A percentile compares a stretch with the other conserved stretches of the same genome.
Evolutionary conservation across 2,888 invertebrate species (phyloP).

Genomic region (Timema podura): DNA sequence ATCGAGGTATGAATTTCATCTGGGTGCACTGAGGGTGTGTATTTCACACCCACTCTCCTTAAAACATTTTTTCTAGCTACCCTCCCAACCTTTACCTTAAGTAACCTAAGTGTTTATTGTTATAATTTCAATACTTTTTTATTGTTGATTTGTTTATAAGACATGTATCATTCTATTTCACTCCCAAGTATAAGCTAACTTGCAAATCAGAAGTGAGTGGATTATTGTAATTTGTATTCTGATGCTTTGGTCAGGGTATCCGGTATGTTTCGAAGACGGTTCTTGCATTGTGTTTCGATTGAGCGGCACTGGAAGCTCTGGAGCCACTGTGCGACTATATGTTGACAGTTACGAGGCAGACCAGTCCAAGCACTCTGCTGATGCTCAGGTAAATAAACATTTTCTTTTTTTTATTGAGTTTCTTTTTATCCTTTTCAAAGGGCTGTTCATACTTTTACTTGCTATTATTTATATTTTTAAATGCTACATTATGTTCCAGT

Average conservation of each 20-base stretch:
- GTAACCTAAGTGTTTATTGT: too few species aligned
- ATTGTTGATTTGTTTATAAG: too few species aligned
- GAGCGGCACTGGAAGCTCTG: conserved; percentile 97
- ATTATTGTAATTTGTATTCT: too few species aligned
- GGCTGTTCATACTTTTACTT: not conserved
- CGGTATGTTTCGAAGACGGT: conserved; percentile 92
- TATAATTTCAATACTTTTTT: too few species aligned
- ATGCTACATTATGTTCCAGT: not conserved
- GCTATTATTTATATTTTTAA: not conserved
- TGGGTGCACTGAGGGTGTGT: too few species aligned
- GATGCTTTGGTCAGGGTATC: conserved; percentile 63
- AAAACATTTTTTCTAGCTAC: too few species aligned
- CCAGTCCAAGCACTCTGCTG: conserved; percentile 50
- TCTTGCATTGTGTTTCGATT: conserved; percentile 90
- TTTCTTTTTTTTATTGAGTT: not conserved
- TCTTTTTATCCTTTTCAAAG: not conserved
- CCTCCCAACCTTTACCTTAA: too few species aligned
- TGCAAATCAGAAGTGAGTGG: too few species aligned
- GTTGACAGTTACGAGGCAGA: conserved; percentile 88
- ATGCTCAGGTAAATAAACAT: conserved; percentile 51
- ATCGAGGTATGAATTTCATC: too few species aligned
- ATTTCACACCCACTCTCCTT: too few species aligned
- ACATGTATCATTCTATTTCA: too few species aligned
- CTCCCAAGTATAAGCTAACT: too few species aligned
- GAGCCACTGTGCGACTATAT: conserved; percentile 95